These are phyloP conservation scores for Catamblyrhynchus diadema DNA, from an alignment of 2,797 vertebrate genomes.

Conservation along the genomic window DNA sequence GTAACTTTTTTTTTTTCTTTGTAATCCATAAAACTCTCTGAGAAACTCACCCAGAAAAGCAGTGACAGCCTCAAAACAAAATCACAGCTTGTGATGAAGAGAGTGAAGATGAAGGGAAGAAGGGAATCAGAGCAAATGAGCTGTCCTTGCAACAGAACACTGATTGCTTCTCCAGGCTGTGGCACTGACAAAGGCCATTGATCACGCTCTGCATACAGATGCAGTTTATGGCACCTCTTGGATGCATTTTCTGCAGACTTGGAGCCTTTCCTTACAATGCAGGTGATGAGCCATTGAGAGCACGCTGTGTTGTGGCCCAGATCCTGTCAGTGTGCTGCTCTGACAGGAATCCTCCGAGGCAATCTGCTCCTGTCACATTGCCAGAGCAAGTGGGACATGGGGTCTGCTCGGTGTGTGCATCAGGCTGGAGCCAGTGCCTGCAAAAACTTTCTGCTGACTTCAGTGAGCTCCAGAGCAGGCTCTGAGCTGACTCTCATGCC, in stretches of 20 bases:
- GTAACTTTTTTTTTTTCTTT: background rate
- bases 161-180: background rate
- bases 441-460: background rate
- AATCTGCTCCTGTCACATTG: background rate
- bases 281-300: background rate
- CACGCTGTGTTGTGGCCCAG: background rate
- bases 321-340: background rate
- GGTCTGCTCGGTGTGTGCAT: background rate
- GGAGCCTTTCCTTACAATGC: background rate
- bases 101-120: background rate
- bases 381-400: rapidly evolving
- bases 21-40: background rate
- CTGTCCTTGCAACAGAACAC: background rate
- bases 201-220: background rate
- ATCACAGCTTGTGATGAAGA: background rate
- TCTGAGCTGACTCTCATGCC: background rate
- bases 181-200: background rate
- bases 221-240: background rate
- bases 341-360: background rate
- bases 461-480: background rate
- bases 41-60: background rate
- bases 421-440: background rate
- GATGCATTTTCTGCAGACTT: background rate
- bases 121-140: background rate
- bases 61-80: background rate